Conservation (phyloP, 1,140 invertebrate species). For the Leptonema lineaticorne region DNA sequence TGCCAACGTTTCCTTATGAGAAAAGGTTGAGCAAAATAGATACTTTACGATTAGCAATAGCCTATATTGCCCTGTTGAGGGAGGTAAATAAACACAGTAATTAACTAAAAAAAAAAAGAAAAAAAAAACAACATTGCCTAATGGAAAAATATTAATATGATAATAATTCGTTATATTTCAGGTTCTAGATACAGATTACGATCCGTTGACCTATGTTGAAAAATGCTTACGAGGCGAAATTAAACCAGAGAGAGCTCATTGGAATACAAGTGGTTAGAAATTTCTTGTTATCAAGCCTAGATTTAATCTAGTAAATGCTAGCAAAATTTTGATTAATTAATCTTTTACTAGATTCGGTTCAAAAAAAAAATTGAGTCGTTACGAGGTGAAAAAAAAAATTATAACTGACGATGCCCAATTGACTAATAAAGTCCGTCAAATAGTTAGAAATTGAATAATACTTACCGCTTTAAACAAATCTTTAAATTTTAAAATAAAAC, state of each 20-base stretch:
- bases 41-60: conserved; percentile 91
- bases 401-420: no score
- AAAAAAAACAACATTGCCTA: no score
- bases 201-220: conserved; percentile 92
- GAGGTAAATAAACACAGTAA: conserved; percentile 58
- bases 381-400: no score
- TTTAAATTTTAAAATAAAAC: no score
- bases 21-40: conserved; percentile 97
- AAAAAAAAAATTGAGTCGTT: no score
- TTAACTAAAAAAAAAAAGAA: not conserved
- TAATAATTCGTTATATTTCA: conserved; percentile 30
- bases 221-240: conserved; percentile 87
- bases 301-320: no score
- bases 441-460: no score
- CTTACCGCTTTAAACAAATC: no score
- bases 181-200: conserved; percentile 85
- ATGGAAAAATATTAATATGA: conserved; percentile 6
- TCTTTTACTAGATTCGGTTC: no score
- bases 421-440: no score
- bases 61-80: conserved; percentile 91
- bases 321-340: no score
- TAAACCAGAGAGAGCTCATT: conserved; percentile 81
- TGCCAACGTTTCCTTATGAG: conserved; percentile 98
- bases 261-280: conserved; percentile 92
- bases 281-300: not conserved